phyloP scores from a whole-genome alignment of 2,113 vertebrate species.

The Rhabdornis inornatus region DNA sequence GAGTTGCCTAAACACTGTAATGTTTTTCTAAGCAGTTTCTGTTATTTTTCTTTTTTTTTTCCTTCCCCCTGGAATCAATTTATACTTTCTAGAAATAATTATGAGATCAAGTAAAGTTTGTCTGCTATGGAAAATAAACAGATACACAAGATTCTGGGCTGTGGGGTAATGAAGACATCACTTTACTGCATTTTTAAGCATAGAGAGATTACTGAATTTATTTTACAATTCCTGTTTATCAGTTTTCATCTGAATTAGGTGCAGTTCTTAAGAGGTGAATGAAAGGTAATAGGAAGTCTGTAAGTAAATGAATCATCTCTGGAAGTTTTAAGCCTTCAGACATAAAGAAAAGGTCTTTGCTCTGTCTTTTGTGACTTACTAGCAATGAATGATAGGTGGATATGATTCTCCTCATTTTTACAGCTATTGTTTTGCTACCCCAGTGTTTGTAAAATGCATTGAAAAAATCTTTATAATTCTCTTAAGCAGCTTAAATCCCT shows the following conservation, averaged over 20 bases:
- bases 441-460: conserved; percentile 71
- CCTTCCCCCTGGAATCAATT: not conserved
- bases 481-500: conserved; percentile 75
- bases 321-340: conserved; percentile 54
- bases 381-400: conserved; percentile 25
- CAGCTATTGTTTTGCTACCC: conserved; percentile 60
- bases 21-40: conserved; percentile 21
- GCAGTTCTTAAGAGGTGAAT: not conserved
- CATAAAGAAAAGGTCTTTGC: conserved; percentile 54
- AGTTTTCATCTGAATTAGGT: conserved; percentile 7
- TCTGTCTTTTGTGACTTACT: conserved; percentile 50
- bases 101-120: conserved; percentile 55
- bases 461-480: conserved; percentile 68
- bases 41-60: not conserved
- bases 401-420: conserved; percentile 36
- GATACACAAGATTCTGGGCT: not conserved
- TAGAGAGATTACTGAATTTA: not conserved
- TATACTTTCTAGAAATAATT: conserved; percentile 52
- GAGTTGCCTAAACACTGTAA: conserved; percentile 73
- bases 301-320: conserved; percentile 4
- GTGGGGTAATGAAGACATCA: conserved; percentile 61
- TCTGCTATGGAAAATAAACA: not conserved
- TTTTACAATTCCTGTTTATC: not conserved
- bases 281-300: not conserved
- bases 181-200: not conserved